Evolutionary conservation across 35 echinoderm and acorn worm species (phyloP), one percentile per base, ranked within the genome.

Genomic region (Amphiura filiformis): DNA sequence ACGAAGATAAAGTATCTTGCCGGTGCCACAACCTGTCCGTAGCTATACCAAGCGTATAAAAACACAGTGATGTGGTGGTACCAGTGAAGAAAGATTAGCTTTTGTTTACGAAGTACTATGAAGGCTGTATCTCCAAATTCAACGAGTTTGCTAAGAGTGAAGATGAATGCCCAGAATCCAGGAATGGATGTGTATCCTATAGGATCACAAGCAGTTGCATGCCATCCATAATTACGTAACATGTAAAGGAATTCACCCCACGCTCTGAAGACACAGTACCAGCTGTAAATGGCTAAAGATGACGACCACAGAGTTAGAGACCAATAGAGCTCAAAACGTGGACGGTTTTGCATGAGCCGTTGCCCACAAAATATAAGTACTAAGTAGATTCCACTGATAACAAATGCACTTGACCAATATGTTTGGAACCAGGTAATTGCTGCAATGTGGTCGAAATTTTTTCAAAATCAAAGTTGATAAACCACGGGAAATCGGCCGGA

Each of bases 71-170:
- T 40, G 80, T 94, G 93, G 32, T 94, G 93, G 79, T 91, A 94
- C 93, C 93, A 94, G 76, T 94, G 93, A 5, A 94, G 78, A 64
- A 96, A 96, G 15, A 92, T 92, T 22, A 96, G 77, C 81, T 96
- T 92, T 44, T 92, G 90, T 61, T 96, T 96, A 13, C 94, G 90
- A 20, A 87, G 80, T 31, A 96, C 83, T 56, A 96, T 92, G 80
- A 96, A 96, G 26, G 92, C 32, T 0, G 94, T 96, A 39, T 96
- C 94, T 1, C 94, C 94, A 35, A 96, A 76, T 61, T 96, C 94
- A 0, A 87, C 28, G 2, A 96, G 75, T 80, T 96, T 96, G 17
- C 90, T 92, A 1, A 89, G 37, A 38, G 76, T 38, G 38, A 96
- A 96, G 34, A 76, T 70, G n/a, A 65, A 88, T 1, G 81, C 36